phyloP scores from a whole-genome alignment of 2,113 vertebrate species.

The Copsychus sechellarum region DNA sequence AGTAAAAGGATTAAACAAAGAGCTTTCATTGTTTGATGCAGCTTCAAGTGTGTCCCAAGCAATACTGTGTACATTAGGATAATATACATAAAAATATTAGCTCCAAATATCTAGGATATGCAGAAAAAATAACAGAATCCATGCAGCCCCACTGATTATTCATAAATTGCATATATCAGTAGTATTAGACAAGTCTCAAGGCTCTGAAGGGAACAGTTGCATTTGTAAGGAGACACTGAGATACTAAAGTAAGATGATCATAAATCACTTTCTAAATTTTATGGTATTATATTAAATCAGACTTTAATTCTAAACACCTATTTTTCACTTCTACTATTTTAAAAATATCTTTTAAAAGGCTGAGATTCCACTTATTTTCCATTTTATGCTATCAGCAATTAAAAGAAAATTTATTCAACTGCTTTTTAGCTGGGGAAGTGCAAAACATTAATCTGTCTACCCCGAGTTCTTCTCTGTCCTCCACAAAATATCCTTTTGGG shows the following conservation, averaged over 20 bases:
- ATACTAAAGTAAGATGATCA: neutral
- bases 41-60: neutral
- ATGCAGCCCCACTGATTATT: neutral
- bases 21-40: neutral
- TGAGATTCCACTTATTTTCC: neutral
- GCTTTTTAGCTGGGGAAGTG: neutral
- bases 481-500: neutral
- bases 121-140: neutral
- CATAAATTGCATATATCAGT: neutral
- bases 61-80: neutral
- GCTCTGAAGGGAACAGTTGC: neutral
- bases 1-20: neutral
- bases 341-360: neutral
- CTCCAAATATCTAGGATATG: neutral
- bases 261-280: neutral
- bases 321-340: neutral
- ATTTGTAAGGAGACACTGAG: neutral
- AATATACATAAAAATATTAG: neutral
- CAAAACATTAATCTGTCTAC: neutral
- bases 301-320: neutral
- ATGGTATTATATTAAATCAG: neutral
- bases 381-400: neutral
- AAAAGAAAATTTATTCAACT: neutral
- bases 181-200: neutral
- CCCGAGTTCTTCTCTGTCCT: neutral